Evolutionary conservation across 2,797 vertebrate species (phyloP).

Genomic region (Peromyscus aztecus): DNA sequence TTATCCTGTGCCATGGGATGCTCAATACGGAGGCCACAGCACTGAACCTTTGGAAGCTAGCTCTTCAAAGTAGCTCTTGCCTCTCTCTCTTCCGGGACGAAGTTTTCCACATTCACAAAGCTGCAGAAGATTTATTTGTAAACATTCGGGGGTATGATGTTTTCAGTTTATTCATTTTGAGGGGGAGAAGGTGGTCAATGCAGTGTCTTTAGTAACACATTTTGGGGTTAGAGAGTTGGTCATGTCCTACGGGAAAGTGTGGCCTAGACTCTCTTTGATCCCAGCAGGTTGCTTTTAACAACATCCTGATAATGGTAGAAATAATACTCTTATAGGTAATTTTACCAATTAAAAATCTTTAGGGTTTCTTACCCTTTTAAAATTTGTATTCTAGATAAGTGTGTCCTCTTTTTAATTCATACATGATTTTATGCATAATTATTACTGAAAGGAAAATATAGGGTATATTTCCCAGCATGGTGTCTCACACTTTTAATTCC

Average conservation of each 20-base stretch:
- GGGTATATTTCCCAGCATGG: neutral
- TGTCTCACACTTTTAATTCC: neutral
- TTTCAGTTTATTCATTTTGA: constrained; percentile 62
- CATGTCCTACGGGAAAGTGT: neutral
- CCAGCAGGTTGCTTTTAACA: neutral
- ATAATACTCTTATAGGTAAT: constrained; percentile 26
- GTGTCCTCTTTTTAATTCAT: neutral
- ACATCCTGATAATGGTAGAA: neutral
- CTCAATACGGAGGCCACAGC: constrained; percentile 95
- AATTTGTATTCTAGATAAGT: constrained; percentile 45
- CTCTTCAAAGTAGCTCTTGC: constrained; percentile 98
- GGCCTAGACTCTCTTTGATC: neutral
- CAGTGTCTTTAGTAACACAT: constrained; percentile 39
- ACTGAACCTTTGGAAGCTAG: constrained; percentile 97
- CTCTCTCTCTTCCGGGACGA: constrained; percentile 98
- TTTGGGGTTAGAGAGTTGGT: neutral
- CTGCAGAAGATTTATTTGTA: constrained; percentile 97
- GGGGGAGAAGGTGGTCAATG: constrained; percentile 23
- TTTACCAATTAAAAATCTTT: neutral
- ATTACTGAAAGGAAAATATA: constrained; percentile 23
- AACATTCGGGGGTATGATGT: constrained; percentile 95
- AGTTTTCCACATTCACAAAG: constrained; percentile 99
- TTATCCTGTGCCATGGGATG: constrained; percentile 97
- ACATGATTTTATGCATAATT: constrained; percentile 27
- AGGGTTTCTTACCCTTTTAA: neutral